Conservation (phyloP, 1,140 invertebrate species). For the Bombus confusus region DNA sequence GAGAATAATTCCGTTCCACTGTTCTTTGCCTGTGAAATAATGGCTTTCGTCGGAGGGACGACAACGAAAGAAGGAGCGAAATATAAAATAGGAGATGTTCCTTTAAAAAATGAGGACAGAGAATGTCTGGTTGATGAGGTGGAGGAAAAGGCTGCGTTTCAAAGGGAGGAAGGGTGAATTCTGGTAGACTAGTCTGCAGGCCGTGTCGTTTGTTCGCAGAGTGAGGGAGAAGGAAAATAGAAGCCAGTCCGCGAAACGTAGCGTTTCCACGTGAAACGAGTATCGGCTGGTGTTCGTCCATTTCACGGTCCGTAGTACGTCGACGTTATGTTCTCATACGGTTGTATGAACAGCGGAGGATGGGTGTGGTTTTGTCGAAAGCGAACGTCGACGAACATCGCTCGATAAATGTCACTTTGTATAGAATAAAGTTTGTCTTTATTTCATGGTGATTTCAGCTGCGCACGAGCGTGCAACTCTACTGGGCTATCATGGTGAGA, state of each 20-base stretch:
- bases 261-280: slow-evolving; percentile 33
- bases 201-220: slow-evolving; percentile 30
- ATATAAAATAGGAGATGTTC: neutral
- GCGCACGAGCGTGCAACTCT: neutral
- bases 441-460: neutral
- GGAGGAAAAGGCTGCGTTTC: neutral
- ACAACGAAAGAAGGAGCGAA: neutral
- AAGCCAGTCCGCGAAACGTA: slow-evolving; percentile 40
- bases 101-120: neutral
- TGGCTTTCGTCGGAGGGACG: slow-evolving; percentile 20
- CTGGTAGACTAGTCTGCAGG: neutral
- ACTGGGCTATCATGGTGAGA: neutral
- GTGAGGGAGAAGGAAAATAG: neutral
- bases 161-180: neutral
- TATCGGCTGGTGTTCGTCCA: slow-evolving; percentile 44
- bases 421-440: neutral
- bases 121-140: neutral
- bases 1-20: slow-evolving; percentile 48
- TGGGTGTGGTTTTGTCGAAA: slow-evolving; percentile 12
- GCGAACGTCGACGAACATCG: slow-evolving; percentile 34
- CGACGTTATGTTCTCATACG: slow-evolving; percentile 24
- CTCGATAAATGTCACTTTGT: neutral
- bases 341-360: neutral
- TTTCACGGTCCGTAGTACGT: slow-evolving; percentile 46
- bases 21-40: slow-evolving; percentile 26